Conservation (phyloP, 1,140 invertebrate species). For the Brachionus plicatilis region DNA sequence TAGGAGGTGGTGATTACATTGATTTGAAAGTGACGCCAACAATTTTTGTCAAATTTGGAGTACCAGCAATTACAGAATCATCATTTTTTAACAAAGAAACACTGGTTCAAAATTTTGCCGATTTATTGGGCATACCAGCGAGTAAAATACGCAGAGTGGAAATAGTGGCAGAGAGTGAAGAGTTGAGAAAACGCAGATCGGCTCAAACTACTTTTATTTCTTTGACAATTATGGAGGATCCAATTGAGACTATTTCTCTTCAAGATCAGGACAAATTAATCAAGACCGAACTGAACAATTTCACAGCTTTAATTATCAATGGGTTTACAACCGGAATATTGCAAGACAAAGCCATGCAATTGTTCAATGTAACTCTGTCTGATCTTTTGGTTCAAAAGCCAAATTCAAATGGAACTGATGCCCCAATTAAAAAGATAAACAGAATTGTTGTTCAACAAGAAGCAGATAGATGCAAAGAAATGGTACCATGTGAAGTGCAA, state of each 20-base stretch:
- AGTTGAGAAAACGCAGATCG: neutral
- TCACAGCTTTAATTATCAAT: neutral
- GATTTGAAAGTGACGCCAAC: constrained; percentile 27
- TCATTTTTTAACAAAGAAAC: neutral
- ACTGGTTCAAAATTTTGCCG: constrained; percentile 13
- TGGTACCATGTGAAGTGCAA: neutral
- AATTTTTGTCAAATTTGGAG: constrained; percentile 29
- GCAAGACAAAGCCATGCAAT: neutral
- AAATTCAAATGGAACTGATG: constrained; percentile 19
- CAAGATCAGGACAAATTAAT: neutral
- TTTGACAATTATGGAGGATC: constrained; percentile 24
- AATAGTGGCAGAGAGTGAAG: constrained; percentile 10
- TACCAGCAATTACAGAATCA: neutral
- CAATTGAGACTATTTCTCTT: neutral
- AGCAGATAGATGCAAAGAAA: neutral
- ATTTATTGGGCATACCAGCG: neutral
- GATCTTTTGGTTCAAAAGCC: constrained; percentile 6
- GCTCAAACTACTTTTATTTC: neutral
- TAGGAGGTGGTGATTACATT: constrained; percentile 17
- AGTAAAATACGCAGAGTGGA: constrained; percentile 4
- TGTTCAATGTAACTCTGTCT: neutral
- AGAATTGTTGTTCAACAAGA: neutral
- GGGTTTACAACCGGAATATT: neutral
- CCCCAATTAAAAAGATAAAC: neutral
- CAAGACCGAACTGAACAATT: neutral